Conservation (phyloP, 1,140 invertebrate species). For the Brachionus rubens region DNA sequence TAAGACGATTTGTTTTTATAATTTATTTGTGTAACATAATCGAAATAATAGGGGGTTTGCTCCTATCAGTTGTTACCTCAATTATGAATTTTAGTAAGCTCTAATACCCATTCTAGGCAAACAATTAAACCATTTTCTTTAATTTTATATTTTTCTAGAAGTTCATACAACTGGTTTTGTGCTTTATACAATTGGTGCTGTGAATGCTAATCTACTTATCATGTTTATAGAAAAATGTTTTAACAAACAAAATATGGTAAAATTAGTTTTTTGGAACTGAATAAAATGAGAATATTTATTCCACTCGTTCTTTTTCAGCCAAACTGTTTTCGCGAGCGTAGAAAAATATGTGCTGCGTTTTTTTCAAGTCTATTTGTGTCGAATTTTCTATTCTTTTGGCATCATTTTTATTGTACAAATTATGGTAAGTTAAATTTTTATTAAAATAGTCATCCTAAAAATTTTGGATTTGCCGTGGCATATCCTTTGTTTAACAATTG, state of each 20-base stretch:
- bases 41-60: not conserved
- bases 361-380: not conserved
- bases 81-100: slow-evolving; percentile 1
- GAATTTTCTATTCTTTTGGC: not conserved
- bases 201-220: not conserved
- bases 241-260: not conserved
- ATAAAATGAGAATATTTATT: not conserved
- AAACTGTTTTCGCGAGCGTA: not conserved
- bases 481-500: no score
- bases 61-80: slow-evolving; percentile 7
- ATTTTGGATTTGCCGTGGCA: no score
- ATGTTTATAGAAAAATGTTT: not conserved
- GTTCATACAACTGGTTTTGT: slow-evolving; percentile 4
- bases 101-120: no score
- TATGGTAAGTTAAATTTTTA: not conserved
- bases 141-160: not conserved
- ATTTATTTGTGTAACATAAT: not conserved
- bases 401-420: not conserved
- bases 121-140: not conserved
- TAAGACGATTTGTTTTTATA: not conserved
- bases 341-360: not conserved
- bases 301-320: not conserved
- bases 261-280: no score
- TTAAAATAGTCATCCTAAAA: not conserved
- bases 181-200: not conserved